A percentile compares a stretch with the other conserved stretches of the same genome.
phyloP scores from a whole-genome alignment of 2,888 invertebrate species.

The Anoncus sp. region DNA sequence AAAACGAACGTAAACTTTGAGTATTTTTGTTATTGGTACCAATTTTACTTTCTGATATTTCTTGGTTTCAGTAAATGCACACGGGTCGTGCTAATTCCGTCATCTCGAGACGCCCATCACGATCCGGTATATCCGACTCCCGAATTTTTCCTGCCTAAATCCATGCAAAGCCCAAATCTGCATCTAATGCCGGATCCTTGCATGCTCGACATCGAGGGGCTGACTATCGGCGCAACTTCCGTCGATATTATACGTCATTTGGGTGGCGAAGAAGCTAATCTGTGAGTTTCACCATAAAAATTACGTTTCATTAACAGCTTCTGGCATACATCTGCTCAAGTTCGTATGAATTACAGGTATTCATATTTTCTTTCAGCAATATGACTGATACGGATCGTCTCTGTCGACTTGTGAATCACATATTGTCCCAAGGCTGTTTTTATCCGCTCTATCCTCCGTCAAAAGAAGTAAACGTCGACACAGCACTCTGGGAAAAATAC shows the following conservation, averaged over 20 bases:
- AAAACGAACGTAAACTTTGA: not conserved
- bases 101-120: slow-evolving; percentile 91
- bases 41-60: slow-evolving; percentile 6
- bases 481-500: slow-evolving; percentile 88
- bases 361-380: slow-evolving; percentile 78
- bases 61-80: slow-evolving; percentile 85
- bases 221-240: slow-evolving; percentile 91
- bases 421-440: slow-evolving; percentile 91
- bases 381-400: slow-evolving; percentile 87
- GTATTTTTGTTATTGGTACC: slow-evolving; percentile 16
- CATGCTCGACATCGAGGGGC: slow-evolving; percentile 90
- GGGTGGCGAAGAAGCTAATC: slow-evolving; percentile 90
- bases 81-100: slow-evolving; percentile 90
- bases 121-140: slow-evolving; percentile 93
- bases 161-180: slow-evolving; percentile 85
- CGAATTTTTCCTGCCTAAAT: slow-evolving; percentile 86
- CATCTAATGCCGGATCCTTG: slow-evolving; percentile 93
- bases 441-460: slow-evolving; percentile 93
- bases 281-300: slow-evolving; percentile 84
- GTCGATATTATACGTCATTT: slow-evolving; percentile 94
- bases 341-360: slow-evolving; percentile 12
- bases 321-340: not conserved
- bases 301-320: not conserved
- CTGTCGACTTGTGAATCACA: slow-evolving; percentile 89
- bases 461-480: slow-evolving; percentile 88